Evolutionary conservation across 35 echinoderm and acorn worm genomes (phyloP), one percentile per base, ranked within the genome.

Genomic region (Diadema setosum): DNA sequence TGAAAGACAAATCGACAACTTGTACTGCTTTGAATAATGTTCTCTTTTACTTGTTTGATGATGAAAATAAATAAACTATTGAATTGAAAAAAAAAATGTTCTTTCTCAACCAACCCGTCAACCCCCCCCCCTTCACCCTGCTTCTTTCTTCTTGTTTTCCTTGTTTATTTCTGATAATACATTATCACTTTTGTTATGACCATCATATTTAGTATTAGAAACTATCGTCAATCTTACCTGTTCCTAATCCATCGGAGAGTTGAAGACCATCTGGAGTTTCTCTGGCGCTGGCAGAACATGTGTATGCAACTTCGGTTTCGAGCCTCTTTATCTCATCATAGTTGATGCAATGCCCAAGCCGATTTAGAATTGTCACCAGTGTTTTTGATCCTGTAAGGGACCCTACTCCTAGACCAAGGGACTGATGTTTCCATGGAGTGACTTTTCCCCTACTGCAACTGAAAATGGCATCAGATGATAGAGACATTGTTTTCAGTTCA

Each of bases 271-370:
- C 88, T 21, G 87, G 93, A 57, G 93, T 91, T 69, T 90, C 87
- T 17, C 49, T 70, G 34, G 78, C 70, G 8, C 82, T 18, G 37
- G 59, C 44, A 36, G 70, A 36, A 15, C 88, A 91, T 69, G 88
- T 91, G 59, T 94, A 90, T 2, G 93, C 93, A 61, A 91, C 61
- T 83, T 90, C 87, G 39, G 93, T 90, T 42, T 86, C 83, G 14
- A 94, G 87, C 5, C 82, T 29, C 58, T 94, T 90, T 18, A 64
- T 73, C 17, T 86, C 88, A 42, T 94, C 87, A 81, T 87, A 90
- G 83, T 74, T 90, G 8, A 94, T 82, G 70, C 75, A 48, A 82
- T 94, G 82, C 9, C 83, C 83, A 70, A 85, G 45, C 21, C 83
- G 61, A 42, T 90, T 91, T 17, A 90, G 74, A 27, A 91, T 80